A percentile compares a stretch with the other conserved stretches of the same genome.
These are phyloP conservation scores for Aphelinus atriplicis DNA, from an alignment of 1,140 invertebrate genomes.

Conservation along the genomic window DNA sequence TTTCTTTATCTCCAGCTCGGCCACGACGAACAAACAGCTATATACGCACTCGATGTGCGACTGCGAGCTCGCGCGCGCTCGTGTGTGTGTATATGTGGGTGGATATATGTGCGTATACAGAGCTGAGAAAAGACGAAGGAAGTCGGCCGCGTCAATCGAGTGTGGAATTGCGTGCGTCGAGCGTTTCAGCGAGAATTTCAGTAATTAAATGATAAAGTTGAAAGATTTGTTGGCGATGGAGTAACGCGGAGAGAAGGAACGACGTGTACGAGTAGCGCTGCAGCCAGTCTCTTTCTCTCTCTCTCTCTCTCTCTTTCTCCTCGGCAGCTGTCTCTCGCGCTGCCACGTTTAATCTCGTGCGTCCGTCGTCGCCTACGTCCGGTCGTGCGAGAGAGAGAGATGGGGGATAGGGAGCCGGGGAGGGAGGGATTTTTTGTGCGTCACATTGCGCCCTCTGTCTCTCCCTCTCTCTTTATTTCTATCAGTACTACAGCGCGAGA, in stretches of 20 bases:
- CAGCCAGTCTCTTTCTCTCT: background rate
- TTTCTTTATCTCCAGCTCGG: no score
- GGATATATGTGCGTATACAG: no score
- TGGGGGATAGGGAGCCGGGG: no score
- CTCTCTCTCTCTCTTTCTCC: background rate
- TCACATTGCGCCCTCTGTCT: background rate
- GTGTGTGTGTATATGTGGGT: no score
- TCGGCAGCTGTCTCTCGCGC: background rate
- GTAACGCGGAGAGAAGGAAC: background rate
- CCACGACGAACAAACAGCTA: no score
- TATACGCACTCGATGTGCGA: no score
- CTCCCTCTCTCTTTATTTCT: no score
- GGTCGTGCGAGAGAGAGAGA: background rate
- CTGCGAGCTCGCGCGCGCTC: no score
- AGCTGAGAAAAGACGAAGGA: background rate
- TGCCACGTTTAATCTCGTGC: background rate
- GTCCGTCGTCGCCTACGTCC: background rate
- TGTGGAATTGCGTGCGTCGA: conserved; percentile 5
- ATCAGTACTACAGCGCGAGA: background rate
- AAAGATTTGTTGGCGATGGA: conserved; percentile 4
- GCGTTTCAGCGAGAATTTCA: conserved; percentile 12
- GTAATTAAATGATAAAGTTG: conserved; percentile 34
- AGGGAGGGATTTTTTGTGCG: background rate
- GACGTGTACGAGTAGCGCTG: no score
- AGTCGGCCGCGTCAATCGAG: background rate